phyloP scores from a whole-genome alignment of 2,888 invertebrate genomes.

The Meandrusa payeni region DNA sequence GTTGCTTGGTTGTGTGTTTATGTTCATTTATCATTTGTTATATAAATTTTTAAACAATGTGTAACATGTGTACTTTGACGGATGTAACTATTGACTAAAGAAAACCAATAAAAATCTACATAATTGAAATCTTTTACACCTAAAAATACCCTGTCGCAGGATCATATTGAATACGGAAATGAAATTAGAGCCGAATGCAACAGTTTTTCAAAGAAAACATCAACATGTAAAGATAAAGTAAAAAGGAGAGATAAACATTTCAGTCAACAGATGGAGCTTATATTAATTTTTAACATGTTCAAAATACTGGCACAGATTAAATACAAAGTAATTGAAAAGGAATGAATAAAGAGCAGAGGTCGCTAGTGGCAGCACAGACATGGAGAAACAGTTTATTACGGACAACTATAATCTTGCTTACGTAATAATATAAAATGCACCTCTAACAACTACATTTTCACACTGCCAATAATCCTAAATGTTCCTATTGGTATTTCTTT shows the following conservation, averaged over 20 bases:
- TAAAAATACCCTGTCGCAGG: conserved; percentile 54
- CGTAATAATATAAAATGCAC: conserved; percentile 64
- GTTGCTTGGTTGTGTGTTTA: too few relatives aligned
- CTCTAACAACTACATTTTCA: conserved; percentile 60
- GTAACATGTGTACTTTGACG: too few relatives aligned
- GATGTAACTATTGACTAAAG: not conserved
- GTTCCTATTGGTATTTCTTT: conserved; percentile 35
- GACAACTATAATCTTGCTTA: conserved; percentile 30
- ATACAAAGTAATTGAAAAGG: not conserved
- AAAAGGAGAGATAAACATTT: too few relatives aligned
- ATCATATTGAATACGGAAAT: conserved; percentile 27
- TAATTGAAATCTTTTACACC: conserved; percentile 19
- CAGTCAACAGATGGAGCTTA: not conserved
- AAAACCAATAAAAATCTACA: not conserved
- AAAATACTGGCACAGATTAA: conserved; percentile 14
- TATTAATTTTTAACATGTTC: conserved; percentile 4
- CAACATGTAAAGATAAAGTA: too few relatives aligned
- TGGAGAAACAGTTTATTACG: conserved; percentile 25
- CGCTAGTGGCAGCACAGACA: conserved; percentile 18
- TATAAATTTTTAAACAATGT: too few relatives aligned
- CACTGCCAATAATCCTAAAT: conserved; percentile 47
- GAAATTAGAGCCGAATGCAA: conserved; percentile 4
- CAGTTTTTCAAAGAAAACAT: not conserved
- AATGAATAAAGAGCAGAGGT: conserved; percentile 10
- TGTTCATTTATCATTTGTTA: too few relatives aligned